Percentiles rank a stretch among this genome's conserved stretches.
Evolutionary conservation across 2,113 vertebrate genomes (phyloP).

Genomic region (Colius striatus): DNA sequence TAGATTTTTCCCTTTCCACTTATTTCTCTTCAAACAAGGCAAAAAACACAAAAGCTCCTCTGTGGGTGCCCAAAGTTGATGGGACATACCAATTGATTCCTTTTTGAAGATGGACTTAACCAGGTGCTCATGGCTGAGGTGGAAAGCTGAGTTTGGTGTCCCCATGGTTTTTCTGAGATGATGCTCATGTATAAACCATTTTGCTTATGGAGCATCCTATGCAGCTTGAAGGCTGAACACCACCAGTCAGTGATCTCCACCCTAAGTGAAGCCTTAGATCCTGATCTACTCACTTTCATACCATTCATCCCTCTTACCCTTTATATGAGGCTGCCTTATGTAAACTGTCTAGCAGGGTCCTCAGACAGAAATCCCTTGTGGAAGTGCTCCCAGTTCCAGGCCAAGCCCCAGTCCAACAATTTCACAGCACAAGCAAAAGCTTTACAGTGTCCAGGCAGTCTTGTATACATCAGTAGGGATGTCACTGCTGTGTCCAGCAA

Average conservation of each 20-base stretch:
- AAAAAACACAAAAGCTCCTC: background rate
- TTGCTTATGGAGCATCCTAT: too few species aligned
- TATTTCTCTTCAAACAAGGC: background rate
- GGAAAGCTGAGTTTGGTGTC: background rate
- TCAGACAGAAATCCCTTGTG: background rate
- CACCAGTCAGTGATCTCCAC: background rate
- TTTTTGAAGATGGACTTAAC: background rate
- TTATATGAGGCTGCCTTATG: background rate
- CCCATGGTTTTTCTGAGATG: background rate
- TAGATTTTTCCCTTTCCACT: background rate
- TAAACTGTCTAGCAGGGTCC: fast-evolving
- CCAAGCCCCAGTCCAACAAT: background rate
- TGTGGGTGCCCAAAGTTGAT: background rate
- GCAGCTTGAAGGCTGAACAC: background rate
- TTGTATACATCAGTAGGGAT: background rate
- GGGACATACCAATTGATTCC: background rate
- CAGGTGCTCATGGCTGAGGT: background rate
- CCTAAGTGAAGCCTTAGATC: background rate
- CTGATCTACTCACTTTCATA: background rate
- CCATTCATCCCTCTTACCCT: background rate
- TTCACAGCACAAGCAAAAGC: background rate
- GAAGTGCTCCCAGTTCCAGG: background rate
- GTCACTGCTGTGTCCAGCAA: background rate
- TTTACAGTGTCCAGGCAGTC: background rate
- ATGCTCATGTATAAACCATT: background rate